phyloP scores from a whole-genome alignment of 1,140 invertebrate genomes.

The Drosophila navojoa region DNA sequence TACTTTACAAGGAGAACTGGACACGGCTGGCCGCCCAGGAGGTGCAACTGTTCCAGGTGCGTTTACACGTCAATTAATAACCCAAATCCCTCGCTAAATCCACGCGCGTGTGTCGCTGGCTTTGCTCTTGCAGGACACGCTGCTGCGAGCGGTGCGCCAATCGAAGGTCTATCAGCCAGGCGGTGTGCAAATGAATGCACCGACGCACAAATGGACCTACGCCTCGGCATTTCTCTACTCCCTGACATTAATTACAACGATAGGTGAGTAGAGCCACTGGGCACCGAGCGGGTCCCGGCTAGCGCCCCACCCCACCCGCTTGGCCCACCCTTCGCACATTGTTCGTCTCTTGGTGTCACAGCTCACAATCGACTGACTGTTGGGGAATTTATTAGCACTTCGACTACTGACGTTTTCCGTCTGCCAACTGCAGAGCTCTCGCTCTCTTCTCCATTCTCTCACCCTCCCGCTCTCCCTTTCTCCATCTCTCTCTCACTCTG shows the following conservation, averaged over 20 bases:
- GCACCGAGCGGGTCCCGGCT: not conserved
- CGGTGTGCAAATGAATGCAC: constrained; percentile 84
- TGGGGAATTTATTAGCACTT: constrained; percentile 71
- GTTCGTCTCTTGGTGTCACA: not conserved
- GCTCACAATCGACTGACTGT: not conserved
- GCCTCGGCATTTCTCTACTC: constrained; percentile 97
- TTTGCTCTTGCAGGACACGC: constrained; percentile 77
- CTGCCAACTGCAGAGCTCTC: constrained; percentile 56
- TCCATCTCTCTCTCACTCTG: not conserved
- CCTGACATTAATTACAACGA: constrained; percentile 97
- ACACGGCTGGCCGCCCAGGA: constrained; percentile 92
- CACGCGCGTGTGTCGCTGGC: constrained; percentile 4
- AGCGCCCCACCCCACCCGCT: not conserved
- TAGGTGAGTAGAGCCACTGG: constrained; percentile 89
- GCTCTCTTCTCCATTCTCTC: too few species aligned
- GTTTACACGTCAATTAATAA: constrained; percentile 31
- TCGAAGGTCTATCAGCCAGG: constrained; percentile 78
- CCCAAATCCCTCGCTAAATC: not conserved
- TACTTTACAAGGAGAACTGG: constrained; percentile 97
- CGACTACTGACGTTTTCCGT: constrained; percentile 64
- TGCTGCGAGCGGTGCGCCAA: constrained; percentile 82
- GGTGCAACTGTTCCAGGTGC: constrained; percentile 93
- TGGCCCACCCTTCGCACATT: too few species aligned
- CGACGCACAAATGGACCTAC: constrained; percentile 92
- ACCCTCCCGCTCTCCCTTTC: too few species aligned